Base-by-base conservation (phyloP, 2,888 invertebrate species). In the Shargacucullia verbasci region DNA sequence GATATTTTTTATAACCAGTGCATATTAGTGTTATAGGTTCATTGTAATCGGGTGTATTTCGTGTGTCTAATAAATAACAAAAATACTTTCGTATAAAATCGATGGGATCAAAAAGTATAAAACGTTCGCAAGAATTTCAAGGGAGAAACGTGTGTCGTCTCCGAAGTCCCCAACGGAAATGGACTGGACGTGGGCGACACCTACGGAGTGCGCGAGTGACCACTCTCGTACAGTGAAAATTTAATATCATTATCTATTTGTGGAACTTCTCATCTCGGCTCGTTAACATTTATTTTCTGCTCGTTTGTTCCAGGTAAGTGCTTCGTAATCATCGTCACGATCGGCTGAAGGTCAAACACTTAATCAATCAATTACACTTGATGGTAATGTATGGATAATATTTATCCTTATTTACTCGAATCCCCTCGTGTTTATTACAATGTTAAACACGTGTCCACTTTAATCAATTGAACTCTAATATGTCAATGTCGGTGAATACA, bases 181-280 rank as follows among this genome's bases (percentile, higher is more conserved):
- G 84, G 83, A 82, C 71, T 78, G 81, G 77, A 85, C 88, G 91
- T 93, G 91, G 92, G 92, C 86, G 89, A 86, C 87, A 88, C 90
- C 89, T 87, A 87, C 90, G 79, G 77, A 70, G 75, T 74, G 81
- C 79, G 79, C 82, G 80, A 85, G 78, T 87, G 89, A 87, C 90
- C 90, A 84, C 83, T 85, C 86, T 78, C 80, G 80, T 79, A 72
- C 76, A 76, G 81, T 85, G 87, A 90, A 86, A 85, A 83, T 87
- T 85, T 87, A 79, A 87, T 88, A 82, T 81, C 73, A 78, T 82
- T 82, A 81, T 86, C 83, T 88, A 89, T 86, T 87, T 89, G 78
- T 83, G 83, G 82, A 72, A 66, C 68, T 64, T 59, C 64, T 78
- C 78, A 72, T 78, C 76, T 70, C 67, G 58, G 59, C 65, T 73